Evolutionary conservation across 2,113 vertebrate genomes (phyloP).

Genomic region (Protobothrops flavoviridis): DNA sequence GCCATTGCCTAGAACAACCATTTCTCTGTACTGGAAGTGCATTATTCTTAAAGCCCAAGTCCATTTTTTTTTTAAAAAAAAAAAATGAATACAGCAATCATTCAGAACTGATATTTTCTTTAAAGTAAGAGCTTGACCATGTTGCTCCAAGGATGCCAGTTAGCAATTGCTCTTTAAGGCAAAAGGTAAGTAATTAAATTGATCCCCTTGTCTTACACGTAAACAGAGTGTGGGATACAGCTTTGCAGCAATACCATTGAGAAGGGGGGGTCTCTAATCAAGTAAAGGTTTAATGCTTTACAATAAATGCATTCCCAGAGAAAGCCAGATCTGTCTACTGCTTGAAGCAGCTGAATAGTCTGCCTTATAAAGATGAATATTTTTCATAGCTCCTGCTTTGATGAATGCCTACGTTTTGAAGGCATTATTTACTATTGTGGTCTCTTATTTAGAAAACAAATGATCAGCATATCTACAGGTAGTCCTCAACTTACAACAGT

Average conservation of each 20-base stretch:
- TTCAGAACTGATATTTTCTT: slow-evolving; percentile 55
- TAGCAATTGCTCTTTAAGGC: slow-evolving; percentile 42
- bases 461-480: neutral
- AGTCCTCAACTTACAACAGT: neutral
- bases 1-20: slow-evolving; percentile 61
- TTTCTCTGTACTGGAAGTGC: slow-evolving; percentile 65
- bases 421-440: neutral
- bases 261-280: slow-evolving; percentile 16
- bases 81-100: slow-evolving; percentile 64
- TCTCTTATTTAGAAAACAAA: neutral
- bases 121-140: slow-evolving; percentile 60
- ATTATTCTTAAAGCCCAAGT: slow-evolving; percentile 75
- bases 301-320: slow-evolving; percentile 25
- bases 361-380: neutral
- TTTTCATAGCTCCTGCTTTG: neutral
- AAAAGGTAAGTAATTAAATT: slow-evolving; percentile 54
- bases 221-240: slow-evolving; percentile 47
- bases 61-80: slow-evolving; percentile 71
- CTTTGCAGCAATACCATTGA: slow-evolving; percentile 43
- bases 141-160: slow-evolving; percentile 62
- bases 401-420: neutral
- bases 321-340: neutral
- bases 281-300: slow-evolving; percentile 26
- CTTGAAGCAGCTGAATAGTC: neutral
- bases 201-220: slow-evolving; percentile 45